Conservation (phyloP, 2,113 vertebrate genomes). For the Columbina picui region DNA sequence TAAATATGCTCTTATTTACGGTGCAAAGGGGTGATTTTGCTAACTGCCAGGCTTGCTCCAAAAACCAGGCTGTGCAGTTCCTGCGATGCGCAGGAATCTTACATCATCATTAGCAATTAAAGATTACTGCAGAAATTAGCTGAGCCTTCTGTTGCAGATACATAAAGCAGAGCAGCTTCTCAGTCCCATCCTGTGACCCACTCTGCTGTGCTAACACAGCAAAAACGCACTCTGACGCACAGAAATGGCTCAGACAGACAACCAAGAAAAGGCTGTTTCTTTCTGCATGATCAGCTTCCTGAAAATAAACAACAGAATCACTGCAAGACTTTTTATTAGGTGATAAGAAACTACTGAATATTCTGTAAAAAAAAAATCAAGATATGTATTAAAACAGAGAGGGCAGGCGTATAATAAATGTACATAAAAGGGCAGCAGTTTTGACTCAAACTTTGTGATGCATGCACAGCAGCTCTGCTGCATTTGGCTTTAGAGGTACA, state of each 20-base stretch:
- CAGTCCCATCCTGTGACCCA: not conserved
- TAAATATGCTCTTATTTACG: not conserved
- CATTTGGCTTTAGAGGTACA: not conserved
- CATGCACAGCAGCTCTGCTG: not conserved
- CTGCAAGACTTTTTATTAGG: conserved; percentile 11
- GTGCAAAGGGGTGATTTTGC: not conserved
- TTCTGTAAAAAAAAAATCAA: not conserved
- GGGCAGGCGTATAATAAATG: accelerated
- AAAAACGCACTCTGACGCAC: not conserved
- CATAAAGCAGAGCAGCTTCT: not conserved
- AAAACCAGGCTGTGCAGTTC: not conserved
- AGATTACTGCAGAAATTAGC: conserved; percentile 51
- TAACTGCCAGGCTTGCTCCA: not conserved
- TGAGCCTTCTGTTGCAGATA: not conserved
- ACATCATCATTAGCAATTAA: conserved; percentile 44
- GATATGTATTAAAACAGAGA: not conserved
- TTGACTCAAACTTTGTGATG: not conserved
- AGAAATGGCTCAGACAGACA: not conserved
- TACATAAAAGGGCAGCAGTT: accelerated
- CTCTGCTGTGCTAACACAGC: not conserved
- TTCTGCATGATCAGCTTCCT: not conserved
- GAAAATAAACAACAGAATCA: not conserved
- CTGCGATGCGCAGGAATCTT: not conserved
- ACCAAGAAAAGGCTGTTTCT: not conserved
- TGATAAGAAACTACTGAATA: not conserved